Percentiles rank a stretch among this genome's conserved stretches.
Evolutionary conservation across 1,140 invertebrate genomes (phyloP).

Genomic region (Popillia japonica): DNA sequence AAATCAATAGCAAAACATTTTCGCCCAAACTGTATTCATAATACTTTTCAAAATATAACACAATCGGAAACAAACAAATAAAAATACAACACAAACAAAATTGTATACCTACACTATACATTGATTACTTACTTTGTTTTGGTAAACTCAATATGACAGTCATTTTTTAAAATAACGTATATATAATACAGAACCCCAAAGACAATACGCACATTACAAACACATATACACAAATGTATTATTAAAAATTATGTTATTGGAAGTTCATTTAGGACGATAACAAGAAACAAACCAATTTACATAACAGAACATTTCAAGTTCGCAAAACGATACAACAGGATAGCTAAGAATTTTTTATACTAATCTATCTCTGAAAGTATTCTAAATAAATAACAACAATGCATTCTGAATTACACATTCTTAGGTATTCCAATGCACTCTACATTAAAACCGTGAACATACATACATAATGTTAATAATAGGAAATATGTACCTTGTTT

Average conservation of each 20-base stretch:
- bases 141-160: not conserved
- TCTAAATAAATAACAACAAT: not conserved
- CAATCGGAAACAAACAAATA: slow-evolving; percentile 38
- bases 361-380: not conserved
- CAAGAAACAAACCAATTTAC: not conserved
- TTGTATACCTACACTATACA: slow-evolving; percentile 33
- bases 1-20: slow-evolving; percentile 20
- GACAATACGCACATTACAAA: not conserved
- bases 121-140: slow-evolving; percentile 1
- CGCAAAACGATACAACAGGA: not conserved
- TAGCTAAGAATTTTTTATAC: not conserved
- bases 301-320: slow-evolving; percentile 3
- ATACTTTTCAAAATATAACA: slow-evolving; percentile 37
- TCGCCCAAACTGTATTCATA: slow-evolving; percentile 34
- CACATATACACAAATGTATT: not conserved
- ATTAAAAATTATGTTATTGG: slow-evolving; percentile 4
- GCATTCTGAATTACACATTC: not conserved
- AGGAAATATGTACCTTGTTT: slow-evolving; percentile 50
- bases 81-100: slow-evolving; percentile 36
- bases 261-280: slow-evolving; percentile 16
- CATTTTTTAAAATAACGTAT: not conserved
- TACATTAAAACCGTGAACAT: slow-evolving; percentile 12
- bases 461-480: slow-evolving; percentile 24
- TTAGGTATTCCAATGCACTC: not conserved
- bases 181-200: slow-evolving; percentile 11